Base-by-base conservation (phyloP, 2,113 vertebrate genomes). In the Siphamia tubifer region DNA sequence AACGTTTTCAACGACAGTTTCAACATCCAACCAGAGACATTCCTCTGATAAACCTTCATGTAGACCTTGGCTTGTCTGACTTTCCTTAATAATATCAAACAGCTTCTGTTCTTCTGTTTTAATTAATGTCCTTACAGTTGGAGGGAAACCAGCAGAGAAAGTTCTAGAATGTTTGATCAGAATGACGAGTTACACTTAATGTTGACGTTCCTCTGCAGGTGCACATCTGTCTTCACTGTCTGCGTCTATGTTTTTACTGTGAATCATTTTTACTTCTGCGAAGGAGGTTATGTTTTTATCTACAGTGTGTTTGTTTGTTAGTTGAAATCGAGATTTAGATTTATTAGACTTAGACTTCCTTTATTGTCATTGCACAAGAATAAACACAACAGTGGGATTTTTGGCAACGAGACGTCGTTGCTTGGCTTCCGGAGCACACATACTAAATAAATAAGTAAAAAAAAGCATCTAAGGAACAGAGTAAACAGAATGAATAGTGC, bases 111-210 rank as follows among this genome's bases (percentile, higher is more conserved):
- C 45, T 52, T 48, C 40, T 27, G 30, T 3, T 43, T n/a, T n/a
- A n/a, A n/a, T 54, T 44, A 60, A 40, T 64, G 55, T 57, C 36
- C 61, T 30, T 47, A 12, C 21, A 43, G 32, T 15, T 47, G 39
- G n/a, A 7, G 28, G 45, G 51, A 48, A 81, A 66, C 21, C 49
- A 28, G 25, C 45, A 9, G 62, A 19, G 5, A 58, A 57, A 56
- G 44, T 12, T 35, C 51, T 68, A 47, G 44, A 70, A 62, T 61
- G 9, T 56, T 39, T 72, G n/a, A 71, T 68, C 21, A 49, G 36
- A 24, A 35, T 64, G 68, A 79, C 70, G 63, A 47, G 72, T n/a
- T n/a, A n/a, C n/a, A n/a, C n/a, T n/a, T n/a, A n/a, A n/a, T 49
- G 34, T 61, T 72, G 39, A 52, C 74, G 19, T 56, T 28, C 35